phyloP scores from a whole-genome alignment of 1,140 invertebrate genomes.

The Drosophila ercepeae region DNA sequence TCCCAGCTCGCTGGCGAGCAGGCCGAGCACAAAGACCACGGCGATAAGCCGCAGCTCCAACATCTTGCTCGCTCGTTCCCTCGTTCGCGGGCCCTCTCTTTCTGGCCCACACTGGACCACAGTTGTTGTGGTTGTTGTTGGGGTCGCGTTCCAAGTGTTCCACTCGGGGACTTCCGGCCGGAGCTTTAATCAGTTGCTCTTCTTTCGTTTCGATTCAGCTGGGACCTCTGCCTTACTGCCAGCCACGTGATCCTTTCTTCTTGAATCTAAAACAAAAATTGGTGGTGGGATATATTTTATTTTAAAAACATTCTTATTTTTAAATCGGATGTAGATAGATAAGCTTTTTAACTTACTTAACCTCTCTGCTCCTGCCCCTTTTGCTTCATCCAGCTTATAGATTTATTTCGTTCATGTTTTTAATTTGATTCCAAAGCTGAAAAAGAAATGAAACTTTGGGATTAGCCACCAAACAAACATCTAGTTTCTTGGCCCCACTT shows the following conservation, averaged over 20 bases:
- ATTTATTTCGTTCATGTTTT: conserved; percentile 22
- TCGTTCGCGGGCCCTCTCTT: background rate
- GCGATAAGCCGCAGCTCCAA: conserved; percentile 65
- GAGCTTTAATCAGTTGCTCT: conserved; percentile 66
- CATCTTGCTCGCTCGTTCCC: conserved; percentile 40
- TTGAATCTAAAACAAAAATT: conserved; percentile 1
- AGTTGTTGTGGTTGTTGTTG: conserved; percentile 23
- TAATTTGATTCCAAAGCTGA: conserved; percentile 18
- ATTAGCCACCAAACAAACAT: conserved; percentile 11
- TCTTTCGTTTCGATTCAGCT: conserved; percentile 34
- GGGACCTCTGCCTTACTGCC: conserved; percentile 5
- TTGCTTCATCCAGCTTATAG: background rate
- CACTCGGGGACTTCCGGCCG: conserved; percentile 70
- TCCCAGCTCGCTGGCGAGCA: conserved; percentile 40
- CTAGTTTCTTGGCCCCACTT: conserved; percentile 8
- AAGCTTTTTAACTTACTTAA: background rate
- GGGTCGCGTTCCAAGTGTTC: conserved; percentile 71
- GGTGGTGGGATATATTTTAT: background rate
- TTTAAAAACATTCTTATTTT: background rate
- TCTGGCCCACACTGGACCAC: no score
- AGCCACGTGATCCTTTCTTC: conserved; percentile 52
- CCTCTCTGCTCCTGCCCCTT: conserved; percentile 14
- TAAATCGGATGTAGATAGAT: background rate
- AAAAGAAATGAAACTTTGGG: background rate
- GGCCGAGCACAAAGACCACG: conserved; percentile 65